phyloP scores from a whole-genome alignment of 2,113 vertebrate species.

The Archocentrus centrarchus region DNA sequence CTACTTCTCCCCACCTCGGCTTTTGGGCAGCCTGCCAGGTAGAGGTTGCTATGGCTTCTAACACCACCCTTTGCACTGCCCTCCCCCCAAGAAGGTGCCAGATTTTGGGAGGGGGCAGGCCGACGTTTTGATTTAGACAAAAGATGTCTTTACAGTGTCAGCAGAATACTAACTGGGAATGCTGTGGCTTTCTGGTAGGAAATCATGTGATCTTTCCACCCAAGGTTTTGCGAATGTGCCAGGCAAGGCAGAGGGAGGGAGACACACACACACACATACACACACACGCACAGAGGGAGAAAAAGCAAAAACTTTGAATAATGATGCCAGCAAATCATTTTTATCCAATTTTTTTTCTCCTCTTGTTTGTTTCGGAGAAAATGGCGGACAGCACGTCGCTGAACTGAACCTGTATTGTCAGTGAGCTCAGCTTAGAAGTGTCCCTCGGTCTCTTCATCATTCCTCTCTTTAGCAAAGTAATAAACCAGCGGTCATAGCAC shows the following conservation, averaged over 20 bases:
- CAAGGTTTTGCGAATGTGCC: slow-evolving; percentile 90
- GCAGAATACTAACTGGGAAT: slow-evolving; percentile 93
- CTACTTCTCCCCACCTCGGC: slow-evolving; percentile 86
- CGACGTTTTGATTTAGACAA: slow-evolving; percentile 94
- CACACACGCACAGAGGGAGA: slow-evolving; percentile 54
- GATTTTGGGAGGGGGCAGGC: slow-evolving; percentile 87
- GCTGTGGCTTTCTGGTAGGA: slow-evolving; percentile 89
- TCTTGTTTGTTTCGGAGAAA: slow-evolving; percentile 87
- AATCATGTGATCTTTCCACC: slow-evolving; percentile 90
- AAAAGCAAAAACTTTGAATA: slow-evolving; percentile 80
- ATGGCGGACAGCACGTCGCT: slow-evolving; percentile 89
- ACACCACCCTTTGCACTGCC: slow-evolving; percentile 72
- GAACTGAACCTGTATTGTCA: slow-evolving; percentile 86
- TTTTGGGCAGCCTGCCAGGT: slow-evolving; percentile 94
- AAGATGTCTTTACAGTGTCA: slow-evolving; percentile 96
- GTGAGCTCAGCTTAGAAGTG: slow-evolving; percentile 85
- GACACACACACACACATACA: background rate
- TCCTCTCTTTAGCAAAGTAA: slow-evolving; percentile 66
- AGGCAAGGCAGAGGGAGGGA: slow-evolving; percentile 72
- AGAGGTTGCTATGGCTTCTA: slow-evolving; percentile 97
- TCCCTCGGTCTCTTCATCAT: slow-evolving; percentile 80
- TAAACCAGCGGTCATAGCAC: slow-evolving; percentile 13
- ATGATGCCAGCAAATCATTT: slow-evolving; percentile 75
- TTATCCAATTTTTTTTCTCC: slow-evolving; percentile 76
- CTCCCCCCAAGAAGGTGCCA: slow-evolving; percentile 85